phyloP scores from a whole-genome alignment of 1,140 invertebrate species.

The Varroa destructor region DNA sequence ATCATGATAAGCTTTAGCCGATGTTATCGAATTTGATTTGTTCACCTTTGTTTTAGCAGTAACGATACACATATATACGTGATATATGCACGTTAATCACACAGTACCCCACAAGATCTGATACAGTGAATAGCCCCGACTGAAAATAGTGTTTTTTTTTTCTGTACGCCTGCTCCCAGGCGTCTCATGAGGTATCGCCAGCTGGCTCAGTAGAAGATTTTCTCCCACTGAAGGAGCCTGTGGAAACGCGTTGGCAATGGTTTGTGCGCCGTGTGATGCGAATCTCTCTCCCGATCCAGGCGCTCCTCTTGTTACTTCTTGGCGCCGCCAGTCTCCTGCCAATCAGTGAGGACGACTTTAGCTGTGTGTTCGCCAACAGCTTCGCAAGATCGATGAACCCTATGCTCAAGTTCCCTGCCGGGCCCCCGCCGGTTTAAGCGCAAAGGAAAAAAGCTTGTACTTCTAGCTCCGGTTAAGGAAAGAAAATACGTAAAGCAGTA shows the following conservation, averaged over 20 bases:
- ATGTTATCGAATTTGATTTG: too few species aligned
- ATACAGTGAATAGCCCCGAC: too few species aligned
- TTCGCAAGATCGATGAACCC: slow-evolving; percentile 63
- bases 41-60: too few species aligned
- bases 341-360: slow-evolving; percentile 65
- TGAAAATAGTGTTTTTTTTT: background rate
- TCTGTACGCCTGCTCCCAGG: background rate
- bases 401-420: slow-evolving; percentile 69
- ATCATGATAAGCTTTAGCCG: too few species aligned
- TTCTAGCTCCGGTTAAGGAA: too few species aligned
- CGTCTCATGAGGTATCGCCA: slow-evolving; percentile 13
- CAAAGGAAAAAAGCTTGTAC: too few species aligned
- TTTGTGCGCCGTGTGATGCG: slow-evolving; percentile 72
- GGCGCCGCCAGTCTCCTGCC: slow-evolving; percentile 75
- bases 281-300: slow-evolving; percentile 67
- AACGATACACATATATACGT: too few species aligned
- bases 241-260: slow-evolving; percentile 51
- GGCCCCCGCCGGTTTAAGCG: slow-evolving; percentile 65
- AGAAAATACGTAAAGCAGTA: too few species aligned
- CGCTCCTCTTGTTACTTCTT: slow-evolving; percentile 66
- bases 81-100: too few species aligned
- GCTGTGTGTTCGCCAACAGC: slow-evolving; percentile 64
- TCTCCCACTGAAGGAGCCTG: background rate
- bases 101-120: too few species aligned
- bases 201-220: slow-evolving; percentile 8